Conservation (phyloP, 2,888 invertebrate species). For the Colostygia pectinataria region DNA sequence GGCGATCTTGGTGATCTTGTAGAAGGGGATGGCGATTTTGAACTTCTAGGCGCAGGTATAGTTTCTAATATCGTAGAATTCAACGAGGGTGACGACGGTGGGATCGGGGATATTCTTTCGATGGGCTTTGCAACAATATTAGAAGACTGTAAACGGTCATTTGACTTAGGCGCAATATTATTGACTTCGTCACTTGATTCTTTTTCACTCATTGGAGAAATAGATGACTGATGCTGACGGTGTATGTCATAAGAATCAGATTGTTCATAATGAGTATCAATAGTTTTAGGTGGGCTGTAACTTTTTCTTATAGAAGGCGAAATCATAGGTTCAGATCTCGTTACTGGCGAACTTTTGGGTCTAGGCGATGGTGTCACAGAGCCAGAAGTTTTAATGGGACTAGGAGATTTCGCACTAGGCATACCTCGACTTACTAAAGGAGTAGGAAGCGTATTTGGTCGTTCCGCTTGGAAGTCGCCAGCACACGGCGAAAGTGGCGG, state of each 20-base stretch:
- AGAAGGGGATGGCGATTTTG: constrained; percentile 66
- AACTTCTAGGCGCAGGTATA: constrained; percentile 47
- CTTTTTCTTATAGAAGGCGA: constrained; percentile 57
- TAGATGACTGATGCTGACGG: constrained; percentile 48
- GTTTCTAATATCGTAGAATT: constrained; percentile 45
- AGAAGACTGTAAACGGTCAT: constrained; percentile 45
- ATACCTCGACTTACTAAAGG: constrained; percentile 64
- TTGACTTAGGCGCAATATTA: constrained; percentile 36
- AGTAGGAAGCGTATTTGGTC: constrained; percentile 70
- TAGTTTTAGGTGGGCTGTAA: constrained; percentile 51
- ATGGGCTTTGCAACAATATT: constrained; percentile 43
- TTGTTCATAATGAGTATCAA: constrained; percentile 41
- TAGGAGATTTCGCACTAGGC: constrained; percentile 68
- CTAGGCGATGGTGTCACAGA: constrained; percentile 59
- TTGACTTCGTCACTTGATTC: constrained; percentile 44
- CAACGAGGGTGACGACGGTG: constrained; percentile 42
- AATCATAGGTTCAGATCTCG: constrained; percentile 52
- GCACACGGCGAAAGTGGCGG: constrained; percentile 83
- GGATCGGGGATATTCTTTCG: constrained; percentile 54
- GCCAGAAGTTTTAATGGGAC: constrained; percentile 67
- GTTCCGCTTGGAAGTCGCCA: constrained; percentile 78
- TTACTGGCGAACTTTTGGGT: constrained; percentile 56
- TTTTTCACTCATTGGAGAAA: constrained; percentile 54
- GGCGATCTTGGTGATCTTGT: constrained; percentile 57
- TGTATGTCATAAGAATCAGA: constrained; percentile 47